Conservation (phyloP, 2,113 vertebrate species). For the Melanerpes formicivorus region DNA sequence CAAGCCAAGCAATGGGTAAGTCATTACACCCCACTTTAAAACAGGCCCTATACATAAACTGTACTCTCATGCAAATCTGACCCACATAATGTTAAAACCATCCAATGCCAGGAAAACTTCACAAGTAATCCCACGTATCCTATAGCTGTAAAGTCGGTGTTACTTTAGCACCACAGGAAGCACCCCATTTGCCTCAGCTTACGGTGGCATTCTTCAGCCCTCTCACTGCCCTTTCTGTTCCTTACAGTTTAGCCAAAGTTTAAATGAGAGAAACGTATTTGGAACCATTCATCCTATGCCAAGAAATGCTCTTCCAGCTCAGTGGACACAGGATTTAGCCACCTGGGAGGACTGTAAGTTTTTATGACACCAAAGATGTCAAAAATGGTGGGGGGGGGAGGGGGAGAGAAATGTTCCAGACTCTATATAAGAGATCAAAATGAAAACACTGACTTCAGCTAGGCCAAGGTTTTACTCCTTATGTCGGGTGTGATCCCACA, state of each 20-base stretch:
- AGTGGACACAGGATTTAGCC: neutral
- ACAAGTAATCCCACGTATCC: neutral
- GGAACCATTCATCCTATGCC: neutral
- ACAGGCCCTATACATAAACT: slow-evolving; percentile 46
- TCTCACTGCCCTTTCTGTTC: neutral
- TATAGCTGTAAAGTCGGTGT: neutral
- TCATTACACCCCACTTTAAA: slow-evolving; percentile 58
- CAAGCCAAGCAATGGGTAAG: slow-evolving; percentile 39
- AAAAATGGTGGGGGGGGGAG: neutral
- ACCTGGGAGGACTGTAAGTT: neutral
- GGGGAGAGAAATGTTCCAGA: neutral
- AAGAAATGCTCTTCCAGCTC: neutral
- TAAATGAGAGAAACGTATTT: neutral
- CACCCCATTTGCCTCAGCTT: neutral
- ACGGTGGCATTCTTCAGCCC: neutral
- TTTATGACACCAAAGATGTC: neutral
- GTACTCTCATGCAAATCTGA: slow-evolving; percentile 44
- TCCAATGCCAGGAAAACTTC: slow-evolving; percentile 4
- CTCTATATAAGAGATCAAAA: neutral
- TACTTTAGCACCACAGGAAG: neutral
- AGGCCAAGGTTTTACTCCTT: neutral
- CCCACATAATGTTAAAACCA: neutral
- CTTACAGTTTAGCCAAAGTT: neutral
- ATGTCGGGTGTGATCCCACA: neutral
- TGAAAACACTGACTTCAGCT: neutral